A percentile compares a stretch with the other conserved stretches of the same genome.
These are phyloP conservation scores for Macroglossus sobrinus DNA, from an alignment of 2,113 vertebrate genomes.

Conservation along the genomic window DNA sequence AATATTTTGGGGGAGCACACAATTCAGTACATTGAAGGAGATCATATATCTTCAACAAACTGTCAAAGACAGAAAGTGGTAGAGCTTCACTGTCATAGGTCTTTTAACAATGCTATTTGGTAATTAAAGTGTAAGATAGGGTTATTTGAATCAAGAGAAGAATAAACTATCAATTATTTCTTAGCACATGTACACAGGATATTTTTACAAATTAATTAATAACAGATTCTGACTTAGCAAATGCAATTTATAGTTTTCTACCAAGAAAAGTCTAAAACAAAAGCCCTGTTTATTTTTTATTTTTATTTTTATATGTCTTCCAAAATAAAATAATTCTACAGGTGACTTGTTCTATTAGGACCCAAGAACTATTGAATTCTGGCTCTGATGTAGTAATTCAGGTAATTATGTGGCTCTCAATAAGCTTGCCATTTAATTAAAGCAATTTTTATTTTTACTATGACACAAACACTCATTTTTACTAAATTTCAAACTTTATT, in stretches of 20 bases:
- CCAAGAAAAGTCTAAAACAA: background rate
- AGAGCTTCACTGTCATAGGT: background rate
- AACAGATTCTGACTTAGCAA: background rate
- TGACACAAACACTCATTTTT: background rate
- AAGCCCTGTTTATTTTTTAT: background rate
- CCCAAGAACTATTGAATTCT: background rate
- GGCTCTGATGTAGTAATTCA: background rate
- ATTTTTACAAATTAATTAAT: background rate
- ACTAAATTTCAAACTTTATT: background rate
- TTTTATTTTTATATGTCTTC: background rate
- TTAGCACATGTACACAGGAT: background rate
- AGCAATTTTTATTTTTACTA: background rate
- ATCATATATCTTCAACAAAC: background rate
- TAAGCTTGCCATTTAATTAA: background rate
- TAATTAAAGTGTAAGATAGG: background rate
- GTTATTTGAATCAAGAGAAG: background rate
- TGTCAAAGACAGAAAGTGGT: background rate
- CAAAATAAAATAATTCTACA: background rate
- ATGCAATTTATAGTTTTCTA: background rate
- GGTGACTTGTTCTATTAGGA: background rate
- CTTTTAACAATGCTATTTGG: background rate
- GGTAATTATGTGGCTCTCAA: background rate
- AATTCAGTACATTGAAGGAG: background rate
- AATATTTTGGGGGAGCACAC: background rate
- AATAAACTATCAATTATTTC: background rate